These are phyloP conservation scores for Pemphredon lugubris DNA, from an alignment of 2,888 invertebrate genomes.

Conservation along the genomic window DNA sequence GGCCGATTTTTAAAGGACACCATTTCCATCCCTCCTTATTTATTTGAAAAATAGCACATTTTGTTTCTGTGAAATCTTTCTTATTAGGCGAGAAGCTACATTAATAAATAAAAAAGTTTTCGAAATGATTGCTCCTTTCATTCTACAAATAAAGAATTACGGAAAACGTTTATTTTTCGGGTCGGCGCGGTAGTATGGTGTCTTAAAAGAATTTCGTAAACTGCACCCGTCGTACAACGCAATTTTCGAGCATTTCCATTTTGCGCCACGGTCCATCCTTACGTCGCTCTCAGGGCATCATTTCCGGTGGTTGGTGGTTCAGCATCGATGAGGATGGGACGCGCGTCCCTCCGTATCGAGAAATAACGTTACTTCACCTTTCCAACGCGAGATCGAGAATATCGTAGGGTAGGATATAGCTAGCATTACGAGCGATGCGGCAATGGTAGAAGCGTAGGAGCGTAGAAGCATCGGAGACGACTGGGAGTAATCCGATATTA, in stretches of 20 bases:
- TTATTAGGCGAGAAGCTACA: too few relatives aligned
- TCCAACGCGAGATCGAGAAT: slow-evolving; percentile 41
- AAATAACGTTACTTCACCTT: slow-evolving; percentile 61
- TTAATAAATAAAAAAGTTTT: too few relatives aligned
- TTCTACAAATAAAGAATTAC: too few relatives aligned
- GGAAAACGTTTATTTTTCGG: too few relatives aligned
- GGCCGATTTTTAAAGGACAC: too few relatives aligned
- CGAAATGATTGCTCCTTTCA: too few relatives aligned
- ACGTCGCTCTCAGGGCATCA: neutral
- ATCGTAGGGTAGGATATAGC: slow-evolving; percentile 36
- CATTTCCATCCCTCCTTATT: too few relatives aligned
- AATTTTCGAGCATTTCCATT: neutral
- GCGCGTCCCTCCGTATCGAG: slow-evolving; percentile 44
- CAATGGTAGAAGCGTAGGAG: slow-evolving; percentile 47
- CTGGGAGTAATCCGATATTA: slow-evolving; percentile 76
- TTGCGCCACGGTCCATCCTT: neutral
- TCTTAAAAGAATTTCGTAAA: too few relatives aligned
- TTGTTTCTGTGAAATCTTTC: too few relatives aligned
- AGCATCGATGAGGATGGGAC: slow-evolving; percentile 59
- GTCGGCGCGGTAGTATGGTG: too few relatives aligned
- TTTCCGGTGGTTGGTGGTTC: slow-evolving; percentile 39
- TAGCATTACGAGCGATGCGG: slow-evolving; percentile 51
- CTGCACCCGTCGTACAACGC: too few relatives aligned
- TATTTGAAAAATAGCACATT: too few relatives aligned
- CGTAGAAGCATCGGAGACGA: slow-evolving; percentile 58